Evolutionary conservation across 2,888 invertebrate genomes (phyloP), one percentile per base, ranked within the genome.

Genomic region (Theristus sp.): DNA sequence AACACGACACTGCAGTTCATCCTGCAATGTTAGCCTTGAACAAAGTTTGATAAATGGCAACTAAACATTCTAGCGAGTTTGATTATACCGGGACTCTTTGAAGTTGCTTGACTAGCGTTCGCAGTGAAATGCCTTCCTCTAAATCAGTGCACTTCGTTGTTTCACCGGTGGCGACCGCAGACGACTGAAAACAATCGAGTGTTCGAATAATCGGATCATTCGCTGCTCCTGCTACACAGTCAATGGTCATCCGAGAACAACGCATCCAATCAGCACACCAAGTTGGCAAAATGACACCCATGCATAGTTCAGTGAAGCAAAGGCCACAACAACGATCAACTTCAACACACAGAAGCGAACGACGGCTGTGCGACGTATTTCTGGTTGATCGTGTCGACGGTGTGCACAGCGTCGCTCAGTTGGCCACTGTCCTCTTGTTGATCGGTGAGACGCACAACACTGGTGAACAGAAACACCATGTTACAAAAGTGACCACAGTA

Each of bases 401-500:
- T n/a, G n/a, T n/a, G n/a, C n/a, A n/a, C 63, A 0, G 62, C 57
- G 1, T 61, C 64, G 30, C 63, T 63, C 10, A 59, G 60, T 1
- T 63, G 54, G 10, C 64, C 24, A 27, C 60, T 38, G 22, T 28
- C 38, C 1, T 60, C 57, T 20, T 57, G 53, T 17, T 66, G 38
- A 56, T 68, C 66, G 2, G 66, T 64, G 20, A 71, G 68, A 6
- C 66, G 66, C n/a, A n/a, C n/a, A n/a, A n/a, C n/a, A n/a, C n/a
- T n/a, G 17, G 69, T 66, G 62, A 69, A 68, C 17, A 69, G 69
- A 61, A 71, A 72, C 25, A 69, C 68, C 62, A 71, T 69, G 65
- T 72, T 72, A 2, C 69, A 69, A 62, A 72, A 72, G 59, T 70
- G 67, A 46, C 72, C 72, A 61, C 70, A 71, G 60, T 68, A 72